These are phyloP conservation scores for Drosophila paulistorum DNA, from an alignment of 1,140 invertebrate species.

Conservation along the genomic window DNA sequence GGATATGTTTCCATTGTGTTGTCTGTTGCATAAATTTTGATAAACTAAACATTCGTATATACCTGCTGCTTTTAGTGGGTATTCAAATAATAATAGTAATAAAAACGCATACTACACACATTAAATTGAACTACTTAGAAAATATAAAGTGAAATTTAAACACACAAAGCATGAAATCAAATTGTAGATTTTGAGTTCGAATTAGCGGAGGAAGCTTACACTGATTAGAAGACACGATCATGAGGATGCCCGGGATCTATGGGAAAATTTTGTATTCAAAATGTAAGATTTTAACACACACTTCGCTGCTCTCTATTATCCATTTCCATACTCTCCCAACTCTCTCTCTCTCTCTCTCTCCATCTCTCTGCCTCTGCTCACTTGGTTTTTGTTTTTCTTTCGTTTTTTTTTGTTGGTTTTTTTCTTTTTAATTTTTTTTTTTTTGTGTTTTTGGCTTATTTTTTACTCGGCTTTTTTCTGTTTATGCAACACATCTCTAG, in stretches of 20 bases:
- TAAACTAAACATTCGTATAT: background rate
- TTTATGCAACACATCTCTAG: conserved; percentile 78
- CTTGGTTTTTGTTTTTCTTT: background rate
- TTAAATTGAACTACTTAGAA: conserved; percentile 2
- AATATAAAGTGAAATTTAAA: conserved; percentile 1
- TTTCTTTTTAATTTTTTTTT: conserved; percentile 75
- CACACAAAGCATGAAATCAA: background rate
- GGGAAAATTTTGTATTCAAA: conserved; percentile 25
- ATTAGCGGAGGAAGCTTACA: conserved; percentile 1
- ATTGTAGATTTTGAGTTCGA: background rate
- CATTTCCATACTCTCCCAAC: background rate
- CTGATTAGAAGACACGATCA: conserved; percentile 3
- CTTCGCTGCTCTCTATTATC: conserved; percentile 31
- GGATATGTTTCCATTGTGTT: background rate
- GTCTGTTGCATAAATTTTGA: background rate
- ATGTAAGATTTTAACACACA: conserved; percentile 70
- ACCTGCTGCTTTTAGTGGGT: too few species aligned
- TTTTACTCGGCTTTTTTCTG: conserved; percentile 51
- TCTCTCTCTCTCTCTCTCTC: conserved; percentile 24
- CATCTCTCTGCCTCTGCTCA: conserved; percentile 32
- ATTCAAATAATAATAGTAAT: background rate
- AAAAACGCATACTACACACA: conserved; percentile 1
- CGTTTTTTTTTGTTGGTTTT: conserved; percentile 59
- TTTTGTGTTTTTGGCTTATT: conserved; percentile 51
- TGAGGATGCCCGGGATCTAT: conserved; percentile 10